Evolutionary conservation across 2,797 vertebrate genomes (phyloP), one percentile per base, ranked within the genome.

Genomic region (Tauraco hartlaubi): DNA sequence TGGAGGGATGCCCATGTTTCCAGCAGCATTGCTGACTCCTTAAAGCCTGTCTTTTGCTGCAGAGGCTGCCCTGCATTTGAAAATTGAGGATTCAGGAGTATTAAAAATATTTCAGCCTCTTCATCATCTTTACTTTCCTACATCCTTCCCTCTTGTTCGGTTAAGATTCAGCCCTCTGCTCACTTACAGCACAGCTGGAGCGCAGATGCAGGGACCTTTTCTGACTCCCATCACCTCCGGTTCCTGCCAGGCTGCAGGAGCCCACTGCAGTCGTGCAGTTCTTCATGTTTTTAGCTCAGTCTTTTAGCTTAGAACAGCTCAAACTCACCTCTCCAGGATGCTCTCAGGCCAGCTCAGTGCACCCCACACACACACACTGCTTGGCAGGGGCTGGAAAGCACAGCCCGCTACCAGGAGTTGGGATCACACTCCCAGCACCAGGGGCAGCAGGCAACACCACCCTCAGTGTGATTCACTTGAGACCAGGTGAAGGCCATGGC

Each of bases 91-190:
- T 86, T 95, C 92, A 79, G 71, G 73, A 52, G 21, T 86, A 88
- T 92, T 94, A 95, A 96, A 96, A 96, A 94, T 94, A 96, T 37
- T 94, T 79, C 67, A 81, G 85, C 85, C 31, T 90, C 85, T 92
- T 94, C 91, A 82, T 84, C 83, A 94, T 67, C 79, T 79, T 85
- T 81, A 44, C 28, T 94, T 84, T 66, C 55, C 26, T 44, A 11
- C 1, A 2, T 11, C 28, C 44, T 85, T 90, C 58, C 46, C 1
- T 58, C 71, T 54, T 58, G 28, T 41, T 78, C 54, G 13, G 33
- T 31, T n/a, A n/a, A 62, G 72, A 22, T 18, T 46, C 61, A 71
- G 59, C 62, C 64, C 72, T 76, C 72, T 68, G 31, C 66, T 37
- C 15, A 3, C 76, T 46, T 59, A 33, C 15, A 62, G 51, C 8